Base-by-base conservation (phyloP, 2,888 invertebrate genomes). In the Oscheius sp. region DNA sequence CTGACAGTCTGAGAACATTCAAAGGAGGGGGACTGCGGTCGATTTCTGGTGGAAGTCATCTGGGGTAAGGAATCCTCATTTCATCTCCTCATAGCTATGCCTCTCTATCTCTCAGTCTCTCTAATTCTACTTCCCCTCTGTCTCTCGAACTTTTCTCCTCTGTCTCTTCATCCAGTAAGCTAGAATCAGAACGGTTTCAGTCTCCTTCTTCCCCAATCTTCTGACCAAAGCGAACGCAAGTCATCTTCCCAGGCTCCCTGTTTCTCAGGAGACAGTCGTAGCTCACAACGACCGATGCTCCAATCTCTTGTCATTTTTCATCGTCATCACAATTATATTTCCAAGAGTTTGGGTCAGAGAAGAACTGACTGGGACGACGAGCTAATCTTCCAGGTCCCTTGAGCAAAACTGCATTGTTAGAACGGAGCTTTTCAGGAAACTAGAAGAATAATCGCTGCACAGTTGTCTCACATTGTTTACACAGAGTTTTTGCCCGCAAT, bases 401-500 rank as follows among this genome's bases (percentile, higher is more conserved):
- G 51, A 5, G 48, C 29, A 51, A 51, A 21, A n/a, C n/a, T n/a
- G n/a, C n/a, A 50, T 47, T 53, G 3, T 37, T 9, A 63, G 48
- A 42, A 51, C 21, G 53, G 35, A 0, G 59, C 7, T 53, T 47
- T 70, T n/a, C 85, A 90, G 80, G 90, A 90, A 76, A 89, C 89
- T 0, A 85, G 91, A 42, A 87, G 90, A 68, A 90, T 91, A 42
- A 79, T 90, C 2, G 85, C 86, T 0, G 91, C 90, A 7, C 80
- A 89, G 58, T 84, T 96, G 94, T 91, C 90, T 70, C 89, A 90
- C 76, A 89, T 91, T 37, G 87, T 89, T 3, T 90, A 88, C 83
- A 85, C 85, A 37, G 90, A 91, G 79, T 91, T 87, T 72, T 90
- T 98, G 71, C 97, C 96, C 0, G 92, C 96, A 71, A 91, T 84